Evolutionary conservation across 2,797 vertebrate species (phyloP).

Genomic region (Garrulus glandarius): DNA sequence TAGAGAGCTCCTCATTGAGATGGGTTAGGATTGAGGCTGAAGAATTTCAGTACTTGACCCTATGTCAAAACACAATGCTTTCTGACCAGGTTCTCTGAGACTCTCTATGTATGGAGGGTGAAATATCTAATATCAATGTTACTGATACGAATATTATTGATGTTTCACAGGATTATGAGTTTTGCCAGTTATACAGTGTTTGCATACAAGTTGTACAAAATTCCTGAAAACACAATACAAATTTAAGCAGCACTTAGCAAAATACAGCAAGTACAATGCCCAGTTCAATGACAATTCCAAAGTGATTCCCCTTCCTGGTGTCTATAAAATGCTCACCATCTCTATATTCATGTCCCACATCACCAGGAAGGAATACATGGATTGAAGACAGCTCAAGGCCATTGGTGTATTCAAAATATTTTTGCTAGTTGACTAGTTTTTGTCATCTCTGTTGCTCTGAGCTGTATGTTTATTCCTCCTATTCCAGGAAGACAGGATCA

Average conservation of each 20-base stretch:
- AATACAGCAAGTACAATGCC: neutral
- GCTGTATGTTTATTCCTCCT: neutral
- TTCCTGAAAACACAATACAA: neutral
- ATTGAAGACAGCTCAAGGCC: neutral
- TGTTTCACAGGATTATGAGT: neutral
- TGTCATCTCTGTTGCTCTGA: neutral
- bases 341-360: neutral
- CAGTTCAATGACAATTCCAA: neutral
- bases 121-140: neutral
- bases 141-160: neutral
- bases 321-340: neutral
- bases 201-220: neutral
- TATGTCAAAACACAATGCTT: neutral
- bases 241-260: neutral
- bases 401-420: neutral
- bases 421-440: neutral
- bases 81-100: neutral
- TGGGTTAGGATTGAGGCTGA: neutral
- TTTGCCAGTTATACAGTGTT: neutral
- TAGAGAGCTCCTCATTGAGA: neutral
- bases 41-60: neutral
- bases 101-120: neutral
- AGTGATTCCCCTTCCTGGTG: neutral
- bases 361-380: neutral
- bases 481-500: neutral